These are phyloP conservation scores for Cuculus canorus DNA, from an alignment of 2,797 vertebrate species.

Conservation along the genomic window DNA sequence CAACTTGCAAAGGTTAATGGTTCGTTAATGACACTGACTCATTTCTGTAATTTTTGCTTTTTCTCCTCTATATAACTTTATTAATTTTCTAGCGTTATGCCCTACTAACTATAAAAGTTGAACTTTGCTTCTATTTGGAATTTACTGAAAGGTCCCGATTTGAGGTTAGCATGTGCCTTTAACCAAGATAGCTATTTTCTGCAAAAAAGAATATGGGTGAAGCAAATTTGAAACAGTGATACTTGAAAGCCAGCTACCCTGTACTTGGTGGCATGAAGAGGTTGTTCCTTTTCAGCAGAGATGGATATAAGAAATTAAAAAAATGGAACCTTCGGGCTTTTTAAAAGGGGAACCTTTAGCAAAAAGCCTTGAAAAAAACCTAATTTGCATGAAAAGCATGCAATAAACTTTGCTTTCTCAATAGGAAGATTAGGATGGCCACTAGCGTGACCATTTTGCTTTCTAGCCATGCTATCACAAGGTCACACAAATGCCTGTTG, in stretches of 20 bases:
- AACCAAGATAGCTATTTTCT: neutral
- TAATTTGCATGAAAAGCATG: neutral
- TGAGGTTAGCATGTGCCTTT: neutral
- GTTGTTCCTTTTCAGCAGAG: neutral
- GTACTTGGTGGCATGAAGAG: neutral
- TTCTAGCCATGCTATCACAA: neutral
- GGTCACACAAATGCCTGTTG: neutral
- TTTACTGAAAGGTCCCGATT: neutral
- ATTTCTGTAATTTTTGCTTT: neutral
- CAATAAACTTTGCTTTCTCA: neutral
- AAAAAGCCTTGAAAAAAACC: neutral
- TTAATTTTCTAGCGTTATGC: neutral
- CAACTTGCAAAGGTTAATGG: neutral
- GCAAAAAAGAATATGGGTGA: neutral
- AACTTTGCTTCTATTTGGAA: neutral
- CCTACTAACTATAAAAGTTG: neutral
- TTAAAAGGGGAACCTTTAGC: neutral
- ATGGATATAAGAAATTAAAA: neutral
- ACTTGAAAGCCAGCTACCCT: neutral
- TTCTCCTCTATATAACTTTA: neutral
- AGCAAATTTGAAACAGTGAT: neutral
- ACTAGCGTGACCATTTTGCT: neutral
- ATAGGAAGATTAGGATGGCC: neutral
- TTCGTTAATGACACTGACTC: neutral
- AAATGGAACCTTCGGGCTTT: neutral